A percentile compares a stretch with the other conserved stretches of the same genome.
Conservation (phyloP, 37 sponge, comb jelly and placozoan genomes). For the Axinella damicornis region DNA sequence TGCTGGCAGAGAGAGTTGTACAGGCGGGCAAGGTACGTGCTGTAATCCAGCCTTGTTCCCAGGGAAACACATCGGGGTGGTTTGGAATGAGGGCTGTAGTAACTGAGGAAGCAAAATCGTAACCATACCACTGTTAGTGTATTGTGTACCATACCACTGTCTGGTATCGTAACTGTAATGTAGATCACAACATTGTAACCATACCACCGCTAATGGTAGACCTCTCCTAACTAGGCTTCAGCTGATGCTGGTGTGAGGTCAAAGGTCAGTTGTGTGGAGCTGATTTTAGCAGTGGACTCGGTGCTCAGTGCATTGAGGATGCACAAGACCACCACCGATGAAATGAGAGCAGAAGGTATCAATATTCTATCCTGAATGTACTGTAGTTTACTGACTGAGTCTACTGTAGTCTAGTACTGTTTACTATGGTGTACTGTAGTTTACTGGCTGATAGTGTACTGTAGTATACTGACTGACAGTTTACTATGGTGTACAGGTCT, state of each 20-base stretch:
- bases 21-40: slow-evolving; percentile 7
- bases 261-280: slow-evolving; percentile 1
- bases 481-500: neutral
- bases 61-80: no score
- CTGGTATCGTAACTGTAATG: no score
- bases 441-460: neutral
- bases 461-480: neutral
- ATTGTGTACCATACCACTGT: no score
- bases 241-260: neutral
- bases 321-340: slow-evolving; percentile 2
- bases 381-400: no score
- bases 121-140: no score
- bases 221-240: neutral
- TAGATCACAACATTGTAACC: no score
- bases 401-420: neutral
- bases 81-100: no score
- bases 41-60: no score
- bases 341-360: no score
- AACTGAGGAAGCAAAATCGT: no score
- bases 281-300: slow-evolving; percentile 4
- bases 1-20: slow-evolving; percentile 49
- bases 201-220: no score
- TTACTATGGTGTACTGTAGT: neutral
- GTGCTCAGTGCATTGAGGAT: neutral
- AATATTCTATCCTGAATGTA: no score